Percentiles rank a stretch among this genome's conserved stretches.
Evolutionary conservation across 2,113 vertebrate genomes (phyloP).

Genomic region (Gymnobelideus leadbeateri): DNA sequence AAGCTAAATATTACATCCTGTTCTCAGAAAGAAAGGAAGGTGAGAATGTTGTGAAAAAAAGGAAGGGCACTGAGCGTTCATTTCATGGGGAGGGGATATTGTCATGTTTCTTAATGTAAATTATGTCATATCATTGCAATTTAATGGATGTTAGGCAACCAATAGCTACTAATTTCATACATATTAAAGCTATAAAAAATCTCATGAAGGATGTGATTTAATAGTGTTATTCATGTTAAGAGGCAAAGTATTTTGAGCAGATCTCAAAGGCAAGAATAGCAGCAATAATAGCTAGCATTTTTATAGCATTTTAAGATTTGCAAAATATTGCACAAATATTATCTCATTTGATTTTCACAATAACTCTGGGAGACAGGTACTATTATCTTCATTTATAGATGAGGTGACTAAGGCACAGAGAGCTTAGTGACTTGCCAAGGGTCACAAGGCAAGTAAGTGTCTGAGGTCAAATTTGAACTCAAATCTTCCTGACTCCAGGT

Average conservation of each 20-base stretch:
- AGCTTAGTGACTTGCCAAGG: too few relatives aligned
- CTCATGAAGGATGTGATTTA: conserved; percentile 14
- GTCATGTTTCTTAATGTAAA: conserved; percentile 44
- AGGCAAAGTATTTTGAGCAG: not conserved
- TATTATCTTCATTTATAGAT: not conserved
- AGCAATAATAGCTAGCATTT: not conserved
- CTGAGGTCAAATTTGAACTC: too few relatives aligned
- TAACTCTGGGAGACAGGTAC: not conserved
- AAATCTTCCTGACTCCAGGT: too few relatives aligned
- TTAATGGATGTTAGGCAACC: conserved; percentile 15
- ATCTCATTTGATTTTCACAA: not conserved
- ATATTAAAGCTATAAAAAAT: not conserved
- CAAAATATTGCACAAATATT: not conserved
- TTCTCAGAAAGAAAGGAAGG: conserved; percentile 28
- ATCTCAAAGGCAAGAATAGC: not conserved
- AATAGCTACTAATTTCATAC: conserved; percentile 21
- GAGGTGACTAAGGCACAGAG: not conserved
- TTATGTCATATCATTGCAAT: not conserved
- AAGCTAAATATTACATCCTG: conserved; percentile 18
- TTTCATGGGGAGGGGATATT: conserved; percentile 13
- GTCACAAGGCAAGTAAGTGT: too few relatives aligned
- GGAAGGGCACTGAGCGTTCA: not conserved
- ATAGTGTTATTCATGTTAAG: not conserved
- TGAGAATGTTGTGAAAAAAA: not conserved
- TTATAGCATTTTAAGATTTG: not conserved